phyloP scores from a whole-genome alignment of 2,888 invertebrate genomes.

The Meteorus colon region DNA sequence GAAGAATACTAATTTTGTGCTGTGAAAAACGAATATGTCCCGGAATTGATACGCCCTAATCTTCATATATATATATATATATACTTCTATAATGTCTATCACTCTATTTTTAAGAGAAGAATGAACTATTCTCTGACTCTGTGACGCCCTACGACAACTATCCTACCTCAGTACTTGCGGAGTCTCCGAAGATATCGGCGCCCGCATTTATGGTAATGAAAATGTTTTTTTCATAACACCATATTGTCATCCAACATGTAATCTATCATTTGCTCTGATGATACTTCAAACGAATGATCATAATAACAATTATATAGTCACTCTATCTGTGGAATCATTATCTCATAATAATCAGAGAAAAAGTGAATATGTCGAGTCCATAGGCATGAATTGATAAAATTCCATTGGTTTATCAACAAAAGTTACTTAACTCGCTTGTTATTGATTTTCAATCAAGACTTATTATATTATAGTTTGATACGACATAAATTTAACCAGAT shows the following conservation, averaged over 20 bases:
- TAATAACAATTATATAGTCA: too few species aligned
- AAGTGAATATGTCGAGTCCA: not conserved
- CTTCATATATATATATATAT: not conserved
- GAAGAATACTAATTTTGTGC: too few species aligned
- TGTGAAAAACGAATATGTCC: not conserved
- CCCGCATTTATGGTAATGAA: constrained; percentile 22
- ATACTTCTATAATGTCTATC: constrained; percentile 6
- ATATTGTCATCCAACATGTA: not conserved
- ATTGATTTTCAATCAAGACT: constrained; percentile 20
- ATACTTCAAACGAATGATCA: too few species aligned
- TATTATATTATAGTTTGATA: not conserved
- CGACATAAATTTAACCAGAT: constrained; percentile 5
- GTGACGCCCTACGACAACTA: constrained; percentile 42
- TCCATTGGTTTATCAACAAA: not conserved
- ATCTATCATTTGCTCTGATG: not conserved
- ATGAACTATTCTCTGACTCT: constrained; percentile 24
- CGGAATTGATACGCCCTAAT: not conserved
- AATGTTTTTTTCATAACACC: not conserved
- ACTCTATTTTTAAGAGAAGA: not conserved
- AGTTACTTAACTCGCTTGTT: constrained; percentile 35
- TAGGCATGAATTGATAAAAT: not conserved
- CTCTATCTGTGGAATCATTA: not conserved
- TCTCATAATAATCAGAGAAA: not conserved
- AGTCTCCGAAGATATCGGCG: constrained; percentile 33
- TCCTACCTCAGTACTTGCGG: constrained; percentile 44